Base-by-base conservation (phyloP, 2,113 vertebrate genomes). In the Bambusicola thoracicus region DNA sequence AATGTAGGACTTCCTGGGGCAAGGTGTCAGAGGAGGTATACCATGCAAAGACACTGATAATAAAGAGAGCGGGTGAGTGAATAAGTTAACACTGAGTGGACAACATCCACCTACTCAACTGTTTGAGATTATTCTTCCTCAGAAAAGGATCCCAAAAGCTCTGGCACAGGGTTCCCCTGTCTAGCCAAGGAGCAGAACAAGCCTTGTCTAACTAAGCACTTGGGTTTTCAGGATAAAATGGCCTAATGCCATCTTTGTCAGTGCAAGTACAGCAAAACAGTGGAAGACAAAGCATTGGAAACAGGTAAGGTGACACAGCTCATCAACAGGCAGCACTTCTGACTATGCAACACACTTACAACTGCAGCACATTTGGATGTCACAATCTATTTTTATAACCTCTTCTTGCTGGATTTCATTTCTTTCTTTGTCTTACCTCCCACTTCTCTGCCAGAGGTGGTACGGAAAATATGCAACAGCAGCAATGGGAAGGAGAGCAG, bases 321-420 rank as follows among this genome's bases (percentile, higher is more conserved):
- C 76, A 85, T 74, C 63, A 44, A 68, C 41, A 63, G 32, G 68
- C 63, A 82, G 63, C 38, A 11, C 41, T 73, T 41, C 72, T n/a
- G 66, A 30, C 59, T 43, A 10, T 18, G 80, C 63, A 78, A 58
- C 81, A 69, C 12, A 21, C 36, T 81, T 2, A 0, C 79, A 74
- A 83, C 43, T 44, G 40, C 21, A 30, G 74, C 81, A 63, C 38
- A 41, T 91, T 84, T 66, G 55, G 87, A 77, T 58, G n/a, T 18
- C 51, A 86, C 36, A 56, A 77, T 86, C 92, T 89, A 87, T 49
- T 78, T 93, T 87, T 70, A 56, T 55, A 74, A 78, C 69, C 6
- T 59, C 73, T 92, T 61, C 67, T 74, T 82, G 30, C 30, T 66
- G 32, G 8, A 30, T 58, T 95, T 58, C 2, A 41, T 81, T 85